phyloP scores from a whole-genome alignment of 2,888 invertebrate genomes.

The Parelbella ahira region DNA sequence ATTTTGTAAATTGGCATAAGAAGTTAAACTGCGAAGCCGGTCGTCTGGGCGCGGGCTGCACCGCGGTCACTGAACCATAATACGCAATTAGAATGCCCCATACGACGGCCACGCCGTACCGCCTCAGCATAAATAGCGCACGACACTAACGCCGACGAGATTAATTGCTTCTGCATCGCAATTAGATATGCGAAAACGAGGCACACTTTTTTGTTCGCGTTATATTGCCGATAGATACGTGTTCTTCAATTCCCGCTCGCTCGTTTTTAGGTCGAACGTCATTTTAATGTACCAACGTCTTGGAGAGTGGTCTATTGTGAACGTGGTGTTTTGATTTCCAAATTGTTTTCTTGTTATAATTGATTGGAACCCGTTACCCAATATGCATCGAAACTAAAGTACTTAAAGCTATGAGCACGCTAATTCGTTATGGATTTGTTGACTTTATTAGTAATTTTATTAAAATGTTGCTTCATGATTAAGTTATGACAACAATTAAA shows the following conservation, averaged over 20 bases:
- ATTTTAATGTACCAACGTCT: too few relatives aligned
- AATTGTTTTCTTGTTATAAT: too few relatives aligned
- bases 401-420: too few relatives aligned
- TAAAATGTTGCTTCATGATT: too few relatives aligned
- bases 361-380: too few relatives aligned
- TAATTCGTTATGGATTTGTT: too few relatives aligned
- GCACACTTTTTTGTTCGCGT: constrained; percentile 27
- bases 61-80: constrained; percentile 72
- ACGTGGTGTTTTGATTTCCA: too few relatives aligned
- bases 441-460: too few relatives aligned
- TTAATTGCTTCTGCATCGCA: constrained; percentile 61
- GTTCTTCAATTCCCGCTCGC: not conserved
- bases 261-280: constrained; percentile 10
- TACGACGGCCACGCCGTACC: constrained; percentile 59
- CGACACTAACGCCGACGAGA: constrained; percentile 55
- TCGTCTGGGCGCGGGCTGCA: constrained; percentile 49
- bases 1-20: constrained; percentile 66
- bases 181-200: constrained; percentile 34
- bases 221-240: not conserved
- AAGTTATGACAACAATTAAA: too few relatives aligned
- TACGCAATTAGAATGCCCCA: constrained; percentile 79
- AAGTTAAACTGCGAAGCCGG: constrained; percentile 39
- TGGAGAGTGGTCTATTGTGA: too few relatives aligned
- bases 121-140: constrained; percentile 72
- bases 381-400: too few relatives aligned